Conservation (phyloP, 2,888 invertebrate species). For the Byasa hedistus region DNA sequence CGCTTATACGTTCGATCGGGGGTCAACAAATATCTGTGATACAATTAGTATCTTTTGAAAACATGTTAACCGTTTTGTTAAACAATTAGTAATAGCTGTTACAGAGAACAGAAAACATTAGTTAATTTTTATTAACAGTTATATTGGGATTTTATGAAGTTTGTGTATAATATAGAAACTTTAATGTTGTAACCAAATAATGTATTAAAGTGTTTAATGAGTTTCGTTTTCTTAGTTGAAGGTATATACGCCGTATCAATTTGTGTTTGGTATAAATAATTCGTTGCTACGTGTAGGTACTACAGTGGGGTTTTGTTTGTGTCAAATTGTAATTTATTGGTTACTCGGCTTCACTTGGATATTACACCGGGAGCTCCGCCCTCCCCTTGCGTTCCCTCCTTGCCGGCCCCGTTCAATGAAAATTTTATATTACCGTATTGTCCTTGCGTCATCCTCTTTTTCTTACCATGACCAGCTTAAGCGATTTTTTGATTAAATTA, state of each 20-base stretch:
- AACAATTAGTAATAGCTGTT: background rate
- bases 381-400: slow-evolving; percentile 39
- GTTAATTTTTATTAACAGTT: no score
- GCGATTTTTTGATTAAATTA: slow-evolving; percentile 80
- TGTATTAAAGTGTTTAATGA: background rate
- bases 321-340: slow-evolving; percentile 79
- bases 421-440: slow-evolving; percentile 74
- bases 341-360: slow-evolving; percentile 72
- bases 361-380: slow-evolving; percentile 64
- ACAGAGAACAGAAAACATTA: background rate
- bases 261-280: slow-evolving; percentile 70
- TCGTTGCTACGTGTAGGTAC: slow-evolving; percentile 58
- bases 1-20: slow-evolving; percentile 46
- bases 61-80: background rate
- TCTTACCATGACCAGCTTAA: slow-evolving; percentile 72
- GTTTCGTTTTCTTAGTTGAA: slow-evolving; percentile 13
- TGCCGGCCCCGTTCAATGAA: slow-evolving; percentile 61
- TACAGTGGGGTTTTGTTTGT: slow-evolving; percentile 72
- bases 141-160: background rate
- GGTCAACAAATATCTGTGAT: slow-evolving; percentile 47
- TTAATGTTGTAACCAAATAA: no score
- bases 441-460: slow-evolving; percentile 73
- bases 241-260: slow-evolving; percentile 34
- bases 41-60: slow-evolving; percentile 40
- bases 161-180: background rate